These are phyloP conservation scores for Hypsopygia costalis DNA, from an alignment of 2,888 invertebrate genomes.

Conservation along the genomic window DNA sequence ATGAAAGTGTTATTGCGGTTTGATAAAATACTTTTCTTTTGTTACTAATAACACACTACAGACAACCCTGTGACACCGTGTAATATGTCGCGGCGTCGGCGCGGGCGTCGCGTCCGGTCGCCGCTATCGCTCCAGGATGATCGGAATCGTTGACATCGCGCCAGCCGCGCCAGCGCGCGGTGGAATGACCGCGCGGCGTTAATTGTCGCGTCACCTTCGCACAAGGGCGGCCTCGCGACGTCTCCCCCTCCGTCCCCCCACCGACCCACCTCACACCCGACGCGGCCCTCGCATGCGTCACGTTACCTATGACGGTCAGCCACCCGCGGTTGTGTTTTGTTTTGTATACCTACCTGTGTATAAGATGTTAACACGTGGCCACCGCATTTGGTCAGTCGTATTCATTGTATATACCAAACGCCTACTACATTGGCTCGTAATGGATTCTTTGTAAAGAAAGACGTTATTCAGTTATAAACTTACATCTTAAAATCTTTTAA, in stretches of 20 bases:
- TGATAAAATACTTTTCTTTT: no score
- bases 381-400: neutral
- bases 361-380: constrained; percentile 1
- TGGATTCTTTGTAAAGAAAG: no score
- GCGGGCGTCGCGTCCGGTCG: constrained; percentile 53
- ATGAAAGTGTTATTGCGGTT: no score
- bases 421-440: no score
- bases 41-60: no score
- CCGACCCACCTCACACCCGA: constrained; percentile 23
- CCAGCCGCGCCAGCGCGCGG: constrained; percentile 42
- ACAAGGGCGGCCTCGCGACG: constrained; percentile 61
- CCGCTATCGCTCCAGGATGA: constrained; percentile 62
- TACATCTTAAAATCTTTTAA: no score
- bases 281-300: constrained; percentile 46
- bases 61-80: constrained; percentile 16
- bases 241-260: constrained; percentile 24
- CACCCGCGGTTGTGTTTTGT: constrained; percentile 43
- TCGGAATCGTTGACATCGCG: constrained; percentile 76
- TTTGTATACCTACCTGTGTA: constrained; percentile 16
- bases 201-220: constrained; percentile 76
- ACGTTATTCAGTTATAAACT: no score
- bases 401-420: no score
- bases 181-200: constrained; percentile 72
- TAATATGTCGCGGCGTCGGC: constrained; percentile 25
- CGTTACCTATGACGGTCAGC: constrained; percentile 50